Conservation (phyloP, 2,797 vertebrate species). For the Notamacropus eugenii region DNA sequence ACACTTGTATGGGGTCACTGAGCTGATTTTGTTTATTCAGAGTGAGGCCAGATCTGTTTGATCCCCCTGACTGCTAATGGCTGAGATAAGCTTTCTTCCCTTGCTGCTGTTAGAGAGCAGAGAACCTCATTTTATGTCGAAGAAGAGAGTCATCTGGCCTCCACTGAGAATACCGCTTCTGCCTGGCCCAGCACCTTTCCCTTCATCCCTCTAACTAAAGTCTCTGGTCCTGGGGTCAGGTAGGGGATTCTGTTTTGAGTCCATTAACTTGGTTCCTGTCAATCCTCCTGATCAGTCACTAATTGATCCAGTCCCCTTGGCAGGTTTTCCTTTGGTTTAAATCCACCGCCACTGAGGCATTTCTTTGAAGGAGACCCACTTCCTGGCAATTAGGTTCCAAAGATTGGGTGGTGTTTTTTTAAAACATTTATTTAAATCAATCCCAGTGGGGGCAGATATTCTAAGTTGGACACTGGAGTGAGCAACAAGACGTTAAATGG, state of each 20-base stretch:
- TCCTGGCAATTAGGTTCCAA: constrained; percentile 7
- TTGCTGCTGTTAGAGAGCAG: constrained; percentile 2
- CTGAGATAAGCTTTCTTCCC: constrained; percentile 37
- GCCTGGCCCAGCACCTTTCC: neutral
- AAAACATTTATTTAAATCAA: constrained; percentile 27
- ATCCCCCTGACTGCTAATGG: constrained; percentile 67
- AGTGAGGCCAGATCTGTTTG: neutral
- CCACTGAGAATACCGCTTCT: neutral
- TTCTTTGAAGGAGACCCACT: neutral
- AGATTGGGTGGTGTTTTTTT: neutral
- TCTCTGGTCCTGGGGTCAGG: neutral
- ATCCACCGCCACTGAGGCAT: neutral
- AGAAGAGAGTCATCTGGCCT: neutral
- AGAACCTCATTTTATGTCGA: neutral
- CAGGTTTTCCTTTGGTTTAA: neutral
- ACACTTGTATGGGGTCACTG: neutral
- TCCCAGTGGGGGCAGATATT: neutral
- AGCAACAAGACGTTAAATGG: neutral
- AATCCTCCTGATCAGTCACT: neutral
- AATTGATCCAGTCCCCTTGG: neutral
- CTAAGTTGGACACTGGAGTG: neutral
- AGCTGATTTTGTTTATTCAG: neutral
- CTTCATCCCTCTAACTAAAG: neutral
- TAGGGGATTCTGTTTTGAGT: neutral
- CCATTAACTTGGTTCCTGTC: neutral